Evolutionary conservation across 1,140 invertebrate genomes (phyloP), one percentile per base, ranked within the genome.

Genomic region (Sinella curviseta): DNA sequence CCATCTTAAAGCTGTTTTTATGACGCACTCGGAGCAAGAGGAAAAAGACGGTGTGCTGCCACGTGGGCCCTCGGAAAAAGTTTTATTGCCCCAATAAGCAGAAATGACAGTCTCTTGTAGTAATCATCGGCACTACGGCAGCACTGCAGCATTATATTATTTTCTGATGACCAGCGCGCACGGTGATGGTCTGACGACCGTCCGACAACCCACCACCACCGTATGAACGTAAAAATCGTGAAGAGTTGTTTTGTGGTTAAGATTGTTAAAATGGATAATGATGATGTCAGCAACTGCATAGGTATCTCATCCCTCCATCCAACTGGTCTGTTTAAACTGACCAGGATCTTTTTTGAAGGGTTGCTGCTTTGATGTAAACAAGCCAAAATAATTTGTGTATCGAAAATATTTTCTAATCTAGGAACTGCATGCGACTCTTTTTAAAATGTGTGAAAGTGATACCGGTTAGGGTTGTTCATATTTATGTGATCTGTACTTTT

Each of bases 211-310:
- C 39, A 48, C 39, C 39, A 48, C 20, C 39, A 48, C 20, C 39
- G 8, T 20, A 48, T 48, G 8, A 48, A 48, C 39, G 39, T 48
- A 12, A 12, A 48, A 48, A 12, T 48, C 20, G 39, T 48, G 8
- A 48, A 48, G 39, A 48, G 39, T 20, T n/a, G 39, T 12, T 48
- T 48, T 48, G 39, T 48, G 39, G 39, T 60, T 60, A 60, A 60
- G 57, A n/a, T 17, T 60, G 24, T 14, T 16, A 48, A 48, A 48
- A 20, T 48, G 39, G 57, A 60, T 60, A 60, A 60, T 60, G 57
- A 60, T 60, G 57, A 60, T 60, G 57, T 60, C 57, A 60, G 57
- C 57, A 60, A 4, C 57, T 48, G 17, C 39, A 48, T n/a, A n/a
- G n/a, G 39, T 48, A 12, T 48, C 39, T 48, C 8, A 8, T 12